Evolutionary conservation across 2,888 invertebrate genomes (phyloP).

Genomic region (Yponomeuta plumbellus): DNA sequence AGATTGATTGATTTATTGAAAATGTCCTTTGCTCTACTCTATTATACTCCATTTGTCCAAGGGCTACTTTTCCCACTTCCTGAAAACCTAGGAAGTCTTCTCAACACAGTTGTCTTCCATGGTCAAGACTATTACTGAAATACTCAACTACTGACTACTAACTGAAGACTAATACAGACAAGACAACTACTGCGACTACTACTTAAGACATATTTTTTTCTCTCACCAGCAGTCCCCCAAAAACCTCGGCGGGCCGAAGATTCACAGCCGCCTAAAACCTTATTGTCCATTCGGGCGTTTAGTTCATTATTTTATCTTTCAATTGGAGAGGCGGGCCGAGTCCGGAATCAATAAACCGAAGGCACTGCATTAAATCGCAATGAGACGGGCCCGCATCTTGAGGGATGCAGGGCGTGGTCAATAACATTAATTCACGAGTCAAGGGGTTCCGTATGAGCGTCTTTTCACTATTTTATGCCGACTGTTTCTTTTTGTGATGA

Average conservation of each 20-base stretch:
- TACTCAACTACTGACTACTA: too few relatives aligned
- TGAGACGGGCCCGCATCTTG: slow-evolving; percentile 8
- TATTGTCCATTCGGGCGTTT: not conserved
- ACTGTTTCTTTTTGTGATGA: not conserved
- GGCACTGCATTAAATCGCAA: slow-evolving; percentile 29
- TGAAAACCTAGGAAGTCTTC: too few relatives aligned
- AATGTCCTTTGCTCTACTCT: too few relatives aligned
- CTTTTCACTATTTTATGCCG: not conserved
- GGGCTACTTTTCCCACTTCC: too few relatives aligned
- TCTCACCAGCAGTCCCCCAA: not conserved
- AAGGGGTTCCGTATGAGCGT: not conserved
- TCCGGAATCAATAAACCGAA: slow-evolving; percentile 27
- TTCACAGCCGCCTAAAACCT: not conserved
- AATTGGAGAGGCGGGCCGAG: slow-evolving; percentile 16
- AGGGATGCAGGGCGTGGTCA: not conserved
- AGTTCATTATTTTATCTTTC: slow-evolving; percentile 1
- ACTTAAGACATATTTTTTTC: not conserved
- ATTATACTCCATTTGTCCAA: too few relatives aligned
- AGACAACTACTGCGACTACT: not conserved
- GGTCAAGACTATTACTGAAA: too few relatives aligned
- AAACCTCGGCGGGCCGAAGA: not conserved
- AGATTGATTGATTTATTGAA: too few relatives aligned
- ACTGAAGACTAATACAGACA: too few relatives aligned
- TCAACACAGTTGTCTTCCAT: too few relatives aligned
- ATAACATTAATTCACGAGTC: not conserved